Percentiles rank a stretch among this genome's conserved stretches.
Evolutionary conservation across 2,888 invertebrate species (phyloP).

Genomic region (Yponomeuta cagnagella): DNA sequence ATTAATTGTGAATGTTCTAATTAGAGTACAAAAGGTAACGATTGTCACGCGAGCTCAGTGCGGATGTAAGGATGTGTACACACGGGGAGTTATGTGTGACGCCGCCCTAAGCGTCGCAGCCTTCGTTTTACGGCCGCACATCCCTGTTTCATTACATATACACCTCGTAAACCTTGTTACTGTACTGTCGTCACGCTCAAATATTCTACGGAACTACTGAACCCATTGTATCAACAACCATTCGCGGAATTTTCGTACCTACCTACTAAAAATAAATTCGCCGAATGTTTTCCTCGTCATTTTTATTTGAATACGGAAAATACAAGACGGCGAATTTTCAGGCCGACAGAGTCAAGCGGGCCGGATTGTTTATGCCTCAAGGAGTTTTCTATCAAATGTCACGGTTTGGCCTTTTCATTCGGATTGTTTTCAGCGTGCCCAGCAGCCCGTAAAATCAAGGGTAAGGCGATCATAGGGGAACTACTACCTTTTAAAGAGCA

Average conservation of each 20-base stretch:
- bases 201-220: neutral
- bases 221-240: neutral
- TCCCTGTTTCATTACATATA: neutral
- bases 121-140: neutral
- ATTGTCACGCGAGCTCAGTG: constrained; percentile 16
- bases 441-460: constrained; percentile 59
- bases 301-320: constrained; percentile 3
- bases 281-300: neutral
- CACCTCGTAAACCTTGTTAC: neutral
- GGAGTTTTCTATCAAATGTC: constrained; percentile 66
- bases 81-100: neutral
- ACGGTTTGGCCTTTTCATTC: constrained; percentile 45
- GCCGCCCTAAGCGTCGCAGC: neutral
- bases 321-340: constrained; percentile 9
- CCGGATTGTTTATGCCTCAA: constrained; percentile 49
- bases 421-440: constrained; percentile 49
- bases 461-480: constrained; percentile 17
- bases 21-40: constrained; percentile 23
- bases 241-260: neutral
- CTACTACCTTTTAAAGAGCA: constrained; percentile 9
- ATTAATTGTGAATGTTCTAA: constrained; percentile 49
- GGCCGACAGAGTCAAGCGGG: constrained; percentile 27
- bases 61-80: neutral
- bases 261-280: neutral
- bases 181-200: neutral